Evolutionary conservation across 2,888 invertebrate species (phyloP), one percentile per base, ranked within the genome.

Genomic region (Drosophila koepferae): DNA sequence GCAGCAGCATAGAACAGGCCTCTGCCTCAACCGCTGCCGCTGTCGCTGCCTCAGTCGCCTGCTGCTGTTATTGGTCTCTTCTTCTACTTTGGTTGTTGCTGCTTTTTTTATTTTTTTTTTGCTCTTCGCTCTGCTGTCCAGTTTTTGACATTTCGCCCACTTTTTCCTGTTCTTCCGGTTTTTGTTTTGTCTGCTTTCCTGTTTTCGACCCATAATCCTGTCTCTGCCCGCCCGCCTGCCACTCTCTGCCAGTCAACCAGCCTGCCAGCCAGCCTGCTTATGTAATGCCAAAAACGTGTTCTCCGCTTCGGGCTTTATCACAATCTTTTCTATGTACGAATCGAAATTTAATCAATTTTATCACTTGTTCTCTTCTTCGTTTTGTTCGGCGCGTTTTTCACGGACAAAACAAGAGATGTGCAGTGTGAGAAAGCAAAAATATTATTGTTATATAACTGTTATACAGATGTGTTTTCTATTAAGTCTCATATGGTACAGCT

Each of bases 91-190:
- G 36, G 18, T 3, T 43, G 16, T 3, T 28, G 16, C 8, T 38
- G 6, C 44, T 44, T 8, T 41, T 16, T n/a, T 48, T 49, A 5
- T 40, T 31, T 49, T 49, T 58, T 20, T 48, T 28, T 61, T 67
- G 49, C 71, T 54, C 54, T 62, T 71, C 41, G 55, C 48, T 74
- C 61, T 68, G 20, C 62, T 82, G 77, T 82, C 83, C 83, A 88
- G 78, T 81, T 85, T 89, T 86, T 85, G 90, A 86, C 89, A 85
- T 90, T 90, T 89, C 90, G 89, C 89, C 91, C 91, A 89, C 91
- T 91, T 89, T 89, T 90, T 89, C 86, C 90, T 80, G 89, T 89
- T 91, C 89, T 88, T 90, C 89, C 87, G 91, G 89, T 84, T 88
- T 90, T 89, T 90, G 86, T 85, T 85, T 86, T 86, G 82, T 73